A percentile compares a stretch with the other conserved stretches of the same genome.
Evolutionary conservation across 2,888 invertebrate genomes (phyloP).

Genomic region (Philonicus albiceps): DNA sequence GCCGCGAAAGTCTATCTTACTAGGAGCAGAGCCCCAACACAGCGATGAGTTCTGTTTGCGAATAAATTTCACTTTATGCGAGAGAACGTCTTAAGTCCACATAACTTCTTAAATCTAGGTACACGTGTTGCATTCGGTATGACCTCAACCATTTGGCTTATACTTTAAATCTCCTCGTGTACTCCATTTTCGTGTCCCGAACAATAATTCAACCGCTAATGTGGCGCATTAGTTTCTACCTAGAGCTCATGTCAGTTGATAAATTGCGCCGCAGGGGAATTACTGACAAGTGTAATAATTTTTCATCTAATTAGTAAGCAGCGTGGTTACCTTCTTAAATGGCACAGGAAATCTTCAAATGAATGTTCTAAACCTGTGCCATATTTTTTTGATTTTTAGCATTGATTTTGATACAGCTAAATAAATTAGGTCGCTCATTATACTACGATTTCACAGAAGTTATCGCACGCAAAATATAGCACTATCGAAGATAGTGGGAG

Average conservation of each 20-base stretch:
- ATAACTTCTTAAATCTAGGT: constrained; percentile 18
- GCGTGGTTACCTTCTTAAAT: neutral
- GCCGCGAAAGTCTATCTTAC: neutral
- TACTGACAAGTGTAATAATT: constrained; percentile 21
- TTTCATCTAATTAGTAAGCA: constrained; percentile 29
- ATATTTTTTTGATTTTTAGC: constrained; percentile 10
- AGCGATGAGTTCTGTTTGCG: neutral
- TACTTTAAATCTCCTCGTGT: neutral
- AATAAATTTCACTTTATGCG: constrained; percentile 13
- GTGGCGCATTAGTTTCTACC: constrained; percentile 5
- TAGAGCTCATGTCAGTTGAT: neutral
- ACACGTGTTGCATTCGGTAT: constrained; percentile 30
- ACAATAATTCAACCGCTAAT: constrained; percentile 16
- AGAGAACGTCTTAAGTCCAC: constrained; percentile 6
- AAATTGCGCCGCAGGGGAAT: constrained; percentile 11
- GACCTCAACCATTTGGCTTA: neutral
- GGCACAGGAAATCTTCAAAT: neutral
- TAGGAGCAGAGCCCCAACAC: neutral
- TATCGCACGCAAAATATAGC: neutral
- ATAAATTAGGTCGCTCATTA: constrained; percentile 16
- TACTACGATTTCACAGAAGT: neutral
- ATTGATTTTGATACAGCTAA: constrained; percentile 1
- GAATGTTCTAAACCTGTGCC: neutral
- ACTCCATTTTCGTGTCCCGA: constrained; percentile 6
- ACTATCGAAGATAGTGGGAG: neutral